A percentile compares a stretch with the other conserved stretches of the same genome.
phyloP scores from a whole-genome alignment of 2,113 vertebrate genomes.

The Coregonus clupeaformis region DNA sequence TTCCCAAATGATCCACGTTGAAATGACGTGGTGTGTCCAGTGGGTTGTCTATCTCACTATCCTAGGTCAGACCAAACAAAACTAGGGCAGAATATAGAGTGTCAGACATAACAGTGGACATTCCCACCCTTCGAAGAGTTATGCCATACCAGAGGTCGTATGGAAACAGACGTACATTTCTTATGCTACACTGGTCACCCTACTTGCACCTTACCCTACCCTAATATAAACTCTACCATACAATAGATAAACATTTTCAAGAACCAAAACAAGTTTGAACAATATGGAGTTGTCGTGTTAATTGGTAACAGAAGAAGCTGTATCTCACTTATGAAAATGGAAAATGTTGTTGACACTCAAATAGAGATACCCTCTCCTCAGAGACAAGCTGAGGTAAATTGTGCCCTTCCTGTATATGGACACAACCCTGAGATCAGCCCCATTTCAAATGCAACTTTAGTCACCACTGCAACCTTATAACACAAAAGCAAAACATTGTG shows the following conservation, averaged over 20 bases:
- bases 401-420: constrained; percentile 41
- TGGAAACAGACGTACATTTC: constrained; percentile 6
- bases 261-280: too few species aligned
- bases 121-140: constrained; percentile 51
- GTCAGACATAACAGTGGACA: constrained; percentile 57
- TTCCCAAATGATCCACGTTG: too few species aligned
- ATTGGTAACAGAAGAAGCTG: not conserved
- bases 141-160: constrained; percentile 4
- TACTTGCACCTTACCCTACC: too few species aligned
- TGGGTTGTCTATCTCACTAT: constrained; percentile 50
- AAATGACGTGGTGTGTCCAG: not conserved
- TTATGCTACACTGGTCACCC: not conserved
- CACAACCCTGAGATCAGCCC: not conserved
- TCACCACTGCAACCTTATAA: not conserved
- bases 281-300: too few species aligned
- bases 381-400: constrained; percentile 47
- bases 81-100: constrained; percentile 39
- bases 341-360: constrained; percentile 37
- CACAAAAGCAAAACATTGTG: not conserved
- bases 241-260: not conserved
- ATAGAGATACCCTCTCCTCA: constrained; percentile 19
- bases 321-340: not conserved
- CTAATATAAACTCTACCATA: not conserved
- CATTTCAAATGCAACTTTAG: constrained; percentile 20
- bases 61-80: constrained; percentile 51